These are phyloP conservation scores for Neodontobutis hainanensis DNA, from an alignment of 2,113 vertebrate species.

Conservation along the genomic window DNA sequence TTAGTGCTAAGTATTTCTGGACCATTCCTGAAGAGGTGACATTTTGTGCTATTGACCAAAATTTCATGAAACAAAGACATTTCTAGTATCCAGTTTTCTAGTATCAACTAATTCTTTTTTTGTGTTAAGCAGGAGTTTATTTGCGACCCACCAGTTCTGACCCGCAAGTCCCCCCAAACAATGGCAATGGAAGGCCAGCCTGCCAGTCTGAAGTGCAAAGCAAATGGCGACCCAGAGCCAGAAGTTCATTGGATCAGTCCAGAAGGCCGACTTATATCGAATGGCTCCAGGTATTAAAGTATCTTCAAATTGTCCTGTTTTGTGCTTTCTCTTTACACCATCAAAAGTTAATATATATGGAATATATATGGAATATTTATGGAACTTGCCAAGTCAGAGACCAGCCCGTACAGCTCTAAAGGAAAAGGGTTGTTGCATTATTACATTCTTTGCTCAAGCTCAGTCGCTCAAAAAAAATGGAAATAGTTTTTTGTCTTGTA, in stretches of 20 bases:
- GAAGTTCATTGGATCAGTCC: slow-evolving; percentile 93
- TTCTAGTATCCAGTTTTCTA: background rate
- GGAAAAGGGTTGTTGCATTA: slow-evolving; percentile 8
- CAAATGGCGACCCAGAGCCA: slow-evolving; percentile 92
- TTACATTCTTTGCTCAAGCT: background rate
- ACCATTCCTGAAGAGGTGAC: slow-evolving; percentile 88
- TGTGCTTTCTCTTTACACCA: too few species aligned
- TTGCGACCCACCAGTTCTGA: slow-evolving; percentile 94
- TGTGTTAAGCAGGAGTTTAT: slow-evolving; percentile 82
- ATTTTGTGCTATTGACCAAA: background rate
- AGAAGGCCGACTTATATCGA: slow-evolving; percentile 88
- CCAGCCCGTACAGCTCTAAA: background rate
- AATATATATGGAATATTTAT: too few species aligned
- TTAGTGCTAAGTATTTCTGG: slow-evolving; percentile 95
- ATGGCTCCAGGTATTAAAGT: slow-evolving; percentile 74
- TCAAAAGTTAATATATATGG: too few species aligned
- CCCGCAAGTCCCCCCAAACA: slow-evolving; percentile 81
- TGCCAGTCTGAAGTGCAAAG: slow-evolving; percentile 90
- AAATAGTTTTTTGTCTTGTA: slow-evolving; percentile 5
- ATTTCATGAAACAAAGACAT: background rate
- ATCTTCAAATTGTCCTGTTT: too few species aligned
- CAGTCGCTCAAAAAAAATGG: slow-evolving; percentile 7
- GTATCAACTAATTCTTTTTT: background rate
- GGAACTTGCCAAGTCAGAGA: slow-evolving; percentile 11
- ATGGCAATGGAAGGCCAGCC: slow-evolving; percentile 79